phyloP scores from a whole-genome alignment of 2,797 vertebrate genomes.

The Dendrocincla tyrannina region DNA sequence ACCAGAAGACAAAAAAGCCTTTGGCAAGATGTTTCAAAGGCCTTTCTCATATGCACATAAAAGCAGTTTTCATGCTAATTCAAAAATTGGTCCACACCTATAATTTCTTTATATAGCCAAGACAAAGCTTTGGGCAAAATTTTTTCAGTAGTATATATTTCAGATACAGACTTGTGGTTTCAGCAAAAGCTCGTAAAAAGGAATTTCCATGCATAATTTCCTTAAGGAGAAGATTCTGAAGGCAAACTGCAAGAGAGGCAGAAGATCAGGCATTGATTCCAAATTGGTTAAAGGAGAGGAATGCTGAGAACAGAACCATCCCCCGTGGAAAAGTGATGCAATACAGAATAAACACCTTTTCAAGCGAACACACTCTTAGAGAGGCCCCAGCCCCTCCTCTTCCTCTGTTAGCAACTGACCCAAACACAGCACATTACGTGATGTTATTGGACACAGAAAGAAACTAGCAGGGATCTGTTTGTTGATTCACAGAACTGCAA shows the following conservation, averaged over 20 bases:
- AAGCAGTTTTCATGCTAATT: slow-evolving; percentile 74
- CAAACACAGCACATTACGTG: background rate
- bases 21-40: slow-evolving; percentile 86
- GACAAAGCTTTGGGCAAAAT: slow-evolving; percentile 69
- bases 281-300: slow-evolving; percentile 35
- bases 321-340: slow-evolving; percentile 1
- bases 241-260: background rate
- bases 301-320: slow-evolving; percentile 35
- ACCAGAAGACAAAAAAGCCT: slow-evolving; percentile 83
- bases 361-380: background rate
- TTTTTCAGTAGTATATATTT: slow-evolving; percentile 55
- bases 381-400: background rate
- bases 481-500: background rate
- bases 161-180: slow-evolving; percentile 61
- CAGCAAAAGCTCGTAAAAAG: slow-evolving; percentile 58
- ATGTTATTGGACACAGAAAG: background rate
- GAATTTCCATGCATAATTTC: slow-evolving; percentile 72
- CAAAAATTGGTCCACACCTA: slow-evolving; percentile 70
- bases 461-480: background rate
- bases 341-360: slow-evolving; percentile 15
- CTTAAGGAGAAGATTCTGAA: slow-evolving; percentile 52
- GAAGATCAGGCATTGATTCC: slow-evolving; percentile 44
- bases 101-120: slow-evolving; percentile 72
- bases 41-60: slow-evolving; percentile 68
- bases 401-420: background rate